A percentile compares a stretch with the other conserved stretches of the same genome.
phyloP scores from a whole-genome alignment of 2,797 vertebrate species.

The Neosilurus hyrtlii region DNA sequence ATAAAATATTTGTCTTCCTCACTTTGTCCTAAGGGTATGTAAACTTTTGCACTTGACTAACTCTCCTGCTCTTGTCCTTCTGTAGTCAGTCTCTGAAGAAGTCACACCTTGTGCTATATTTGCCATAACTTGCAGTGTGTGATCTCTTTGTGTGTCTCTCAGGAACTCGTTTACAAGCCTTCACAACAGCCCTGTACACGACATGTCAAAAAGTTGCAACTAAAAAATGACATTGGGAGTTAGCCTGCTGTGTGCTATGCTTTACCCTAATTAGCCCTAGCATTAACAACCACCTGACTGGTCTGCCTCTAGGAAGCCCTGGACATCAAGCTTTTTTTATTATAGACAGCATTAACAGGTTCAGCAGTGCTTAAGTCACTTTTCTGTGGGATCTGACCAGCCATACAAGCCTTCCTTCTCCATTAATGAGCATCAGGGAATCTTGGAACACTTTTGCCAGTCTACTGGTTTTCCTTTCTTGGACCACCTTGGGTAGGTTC shows the following conservation, averaged over 20 bases:
- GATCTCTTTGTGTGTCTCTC: not conserved
- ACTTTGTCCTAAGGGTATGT: conserved; percentile 17
- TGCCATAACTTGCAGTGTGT: not conserved
- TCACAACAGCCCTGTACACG: not conserved
- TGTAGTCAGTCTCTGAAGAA: conserved; percentile 10
- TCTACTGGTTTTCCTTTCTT: too few relatives aligned
- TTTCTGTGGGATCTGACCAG: too few relatives aligned
- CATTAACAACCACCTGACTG: too few relatives aligned
- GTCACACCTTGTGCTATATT: conserved; percentile 15
- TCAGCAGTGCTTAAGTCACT: too few relatives aligned
- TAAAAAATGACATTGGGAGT: not conserved
- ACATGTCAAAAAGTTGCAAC: not conserved
- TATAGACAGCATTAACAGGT: too few relatives aligned
- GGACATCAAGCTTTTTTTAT: too few relatives aligned
- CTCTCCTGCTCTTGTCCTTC: not conserved
- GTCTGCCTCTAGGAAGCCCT: too few relatives aligned
- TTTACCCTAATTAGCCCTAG: not conserved
- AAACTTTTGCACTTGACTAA: not conserved
- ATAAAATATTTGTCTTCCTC: not conserved
- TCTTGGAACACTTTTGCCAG: too few relatives aligned
- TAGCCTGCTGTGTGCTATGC: conserved; percentile 1
- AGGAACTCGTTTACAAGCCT: conserved; percentile 11
- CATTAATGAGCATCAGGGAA: too few relatives aligned
- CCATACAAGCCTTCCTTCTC: too few relatives aligned
- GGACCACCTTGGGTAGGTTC: too few relatives aligned